phyloP scores from a whole-genome alignment of 2,113 vertebrate species.

The Myiozetetes cayanensis region DNA sequence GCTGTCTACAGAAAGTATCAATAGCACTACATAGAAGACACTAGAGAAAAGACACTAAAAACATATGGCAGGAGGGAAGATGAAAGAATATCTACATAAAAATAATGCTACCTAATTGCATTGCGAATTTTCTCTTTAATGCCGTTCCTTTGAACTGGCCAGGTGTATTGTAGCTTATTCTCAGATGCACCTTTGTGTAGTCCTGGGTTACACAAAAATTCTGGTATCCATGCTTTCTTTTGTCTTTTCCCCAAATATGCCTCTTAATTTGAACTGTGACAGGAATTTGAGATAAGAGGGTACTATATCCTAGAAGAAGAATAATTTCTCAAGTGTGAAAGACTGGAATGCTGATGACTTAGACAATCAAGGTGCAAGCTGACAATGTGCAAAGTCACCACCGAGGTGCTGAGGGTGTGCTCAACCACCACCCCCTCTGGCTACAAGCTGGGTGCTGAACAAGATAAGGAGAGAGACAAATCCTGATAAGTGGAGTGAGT shows the following conservation, averaged over 20 bases:
- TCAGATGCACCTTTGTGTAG: neutral
- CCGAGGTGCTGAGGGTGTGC: neutral
- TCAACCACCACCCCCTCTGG: neutral
- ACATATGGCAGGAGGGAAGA: neutral
- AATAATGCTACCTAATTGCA: neutral
- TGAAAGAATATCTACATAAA: neutral
- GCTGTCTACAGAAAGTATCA: neutral
- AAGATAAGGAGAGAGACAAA: neutral
- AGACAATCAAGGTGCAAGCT: neutral
- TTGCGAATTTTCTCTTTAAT: neutral
- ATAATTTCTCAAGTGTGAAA: neutral
- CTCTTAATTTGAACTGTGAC: neutral
- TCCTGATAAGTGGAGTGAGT: neutral
- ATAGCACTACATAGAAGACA: neutral
- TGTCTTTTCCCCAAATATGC: neutral
- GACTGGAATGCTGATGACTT: neutral
- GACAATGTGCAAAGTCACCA: neutral
- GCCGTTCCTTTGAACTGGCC: neutral
- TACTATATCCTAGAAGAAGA: neutral
- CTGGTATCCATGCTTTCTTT: neutral
- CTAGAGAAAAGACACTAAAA: slow-evolving; percentile 6
- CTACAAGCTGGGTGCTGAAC: neutral
- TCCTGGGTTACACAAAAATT: neutral
- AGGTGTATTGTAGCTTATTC: neutral
- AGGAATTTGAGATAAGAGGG: neutral